Percentiles rank a stretch among this genome's conserved stretches.
Conservation (phyloP, 2,113 vertebrate genomes). For the Crotalus horridus region DNA sequence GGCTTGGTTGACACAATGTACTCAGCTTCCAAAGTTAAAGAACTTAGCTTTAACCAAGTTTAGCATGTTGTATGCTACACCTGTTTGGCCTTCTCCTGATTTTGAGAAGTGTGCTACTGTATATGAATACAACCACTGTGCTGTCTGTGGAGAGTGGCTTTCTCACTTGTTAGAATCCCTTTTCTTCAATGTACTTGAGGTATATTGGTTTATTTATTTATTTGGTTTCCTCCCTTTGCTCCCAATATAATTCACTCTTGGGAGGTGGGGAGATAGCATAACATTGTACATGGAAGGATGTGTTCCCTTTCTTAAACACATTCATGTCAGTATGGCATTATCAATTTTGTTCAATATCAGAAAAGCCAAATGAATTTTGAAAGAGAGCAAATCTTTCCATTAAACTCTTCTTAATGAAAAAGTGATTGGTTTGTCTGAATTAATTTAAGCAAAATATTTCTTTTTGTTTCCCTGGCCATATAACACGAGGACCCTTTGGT, state of each 20-base stretch:
- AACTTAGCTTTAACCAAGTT: neutral
- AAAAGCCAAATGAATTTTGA: constrained; percentile 5
- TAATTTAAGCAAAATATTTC: constrained; percentile 18
- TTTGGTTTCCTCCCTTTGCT: neutral
- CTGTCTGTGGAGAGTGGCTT: neutral
- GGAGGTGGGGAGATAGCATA: neutral
- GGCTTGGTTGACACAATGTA: neutral
- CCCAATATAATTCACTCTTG: constrained; percentile 11
- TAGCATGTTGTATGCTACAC: neutral
- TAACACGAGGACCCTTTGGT: neutral
- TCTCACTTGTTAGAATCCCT: neutral
- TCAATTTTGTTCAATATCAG: constrained; percentile 25
- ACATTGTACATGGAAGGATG: neutral
- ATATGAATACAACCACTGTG: neutral
- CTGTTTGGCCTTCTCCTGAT: neutral
- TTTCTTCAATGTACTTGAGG: neutral
- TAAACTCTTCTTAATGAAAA: constrained; percentile 1
- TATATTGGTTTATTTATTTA: neutral
- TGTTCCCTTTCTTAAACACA: neutral
- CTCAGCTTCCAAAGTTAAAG: neutral
- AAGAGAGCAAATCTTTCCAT: neutral
- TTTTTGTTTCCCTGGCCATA: neutral
- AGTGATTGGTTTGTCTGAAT: constrained; percentile 16
- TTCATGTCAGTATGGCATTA: neutral
- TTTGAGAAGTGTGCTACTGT: neutral